Percentiles rank a stretch among this genome's conserved stretches.
phyloP scores from a whole-genome alignment of 2,113 vertebrate genomes.

The Tychaedon coryphoeus region DNA sequence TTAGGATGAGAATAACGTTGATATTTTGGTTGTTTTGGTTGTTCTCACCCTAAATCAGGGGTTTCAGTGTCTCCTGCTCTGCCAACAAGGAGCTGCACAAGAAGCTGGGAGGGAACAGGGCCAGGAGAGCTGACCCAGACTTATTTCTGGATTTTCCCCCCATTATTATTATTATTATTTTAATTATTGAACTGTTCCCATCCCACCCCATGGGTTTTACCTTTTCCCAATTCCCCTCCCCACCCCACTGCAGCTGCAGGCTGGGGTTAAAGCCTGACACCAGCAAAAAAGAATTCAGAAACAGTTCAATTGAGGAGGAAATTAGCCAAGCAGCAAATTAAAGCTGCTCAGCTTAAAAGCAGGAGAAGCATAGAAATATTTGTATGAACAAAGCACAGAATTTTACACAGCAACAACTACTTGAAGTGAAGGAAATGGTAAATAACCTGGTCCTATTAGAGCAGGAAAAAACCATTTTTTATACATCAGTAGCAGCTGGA shows the following conservation, averaged over 20 bases:
- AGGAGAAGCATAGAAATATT: accelerated
- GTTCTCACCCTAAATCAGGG: not conserved
- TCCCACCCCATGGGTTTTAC: not conserved
- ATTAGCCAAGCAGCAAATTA: not conserved
- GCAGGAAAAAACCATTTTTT: not conserved
- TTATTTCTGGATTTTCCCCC: not conserved
- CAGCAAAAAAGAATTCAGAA: not conserved
- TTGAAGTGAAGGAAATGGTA: not conserved
- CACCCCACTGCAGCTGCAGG: not conserved
- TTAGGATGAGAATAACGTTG: not conserved
- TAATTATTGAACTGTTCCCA: not conserved
- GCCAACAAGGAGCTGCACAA: not conserved
- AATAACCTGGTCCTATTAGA: not conserved
- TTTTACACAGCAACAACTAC: not conserved
- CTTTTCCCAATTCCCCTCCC: not conserved
- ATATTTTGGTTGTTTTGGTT: not conserved
- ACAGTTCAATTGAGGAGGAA: not conserved
- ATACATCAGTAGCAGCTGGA: not conserved
- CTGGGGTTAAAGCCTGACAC: not conserved
- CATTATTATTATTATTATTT: no score
- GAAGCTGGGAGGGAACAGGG: not conserved
- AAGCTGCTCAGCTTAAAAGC: not conserved
- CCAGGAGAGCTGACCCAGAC: not conserved
- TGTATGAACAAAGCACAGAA: not conserved
- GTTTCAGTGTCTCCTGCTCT: not conserved